phyloP scores from a whole-genome alignment of 2,797 vertebrate genomes.

The Hafferia zeledoni region DNA sequence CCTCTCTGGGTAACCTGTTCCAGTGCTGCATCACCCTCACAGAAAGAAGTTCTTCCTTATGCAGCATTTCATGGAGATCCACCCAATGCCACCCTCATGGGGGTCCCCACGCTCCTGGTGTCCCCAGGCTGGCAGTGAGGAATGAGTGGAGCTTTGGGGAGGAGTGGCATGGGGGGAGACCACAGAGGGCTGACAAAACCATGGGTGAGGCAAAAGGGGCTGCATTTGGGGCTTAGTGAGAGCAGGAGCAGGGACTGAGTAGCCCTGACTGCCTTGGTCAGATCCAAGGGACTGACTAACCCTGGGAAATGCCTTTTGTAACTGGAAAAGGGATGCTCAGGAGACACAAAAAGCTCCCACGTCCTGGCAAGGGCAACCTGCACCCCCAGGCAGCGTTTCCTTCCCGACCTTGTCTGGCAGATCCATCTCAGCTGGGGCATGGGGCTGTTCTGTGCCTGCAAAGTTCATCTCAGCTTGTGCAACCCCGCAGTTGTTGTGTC shows the following conservation, averaged over 20 bases:
- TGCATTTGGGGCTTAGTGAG: fast-evolving
- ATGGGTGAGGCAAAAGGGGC: background rate
- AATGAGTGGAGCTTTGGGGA: background rate
- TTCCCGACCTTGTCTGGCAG: fast-evolving
- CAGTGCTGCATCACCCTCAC: background rate
- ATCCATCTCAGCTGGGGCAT: fast-evolving
- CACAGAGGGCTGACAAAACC: too few species aligned
- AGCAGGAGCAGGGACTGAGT: background rate
- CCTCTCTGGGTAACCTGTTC: background rate
- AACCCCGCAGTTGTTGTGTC: fast-evolving
- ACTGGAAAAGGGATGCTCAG: background rate
- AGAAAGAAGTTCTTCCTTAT: background rate
- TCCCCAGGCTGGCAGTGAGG: background rate
- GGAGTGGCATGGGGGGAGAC: too few species aligned
- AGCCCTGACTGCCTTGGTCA: background rate
- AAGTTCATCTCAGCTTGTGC: background rate
- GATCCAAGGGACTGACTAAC: background rate
- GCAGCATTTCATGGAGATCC: background rate
- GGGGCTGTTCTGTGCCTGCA: fast-evolving
- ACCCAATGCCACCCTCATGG: background rate
- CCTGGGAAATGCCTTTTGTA: background rate
- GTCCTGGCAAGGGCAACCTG: background rate
- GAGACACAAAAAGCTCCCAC: background rate
- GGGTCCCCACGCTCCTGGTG: background rate
- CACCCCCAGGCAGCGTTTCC: fast-evolving